Percentiles rank a stretch among this genome's conserved stretches.
These are phyloP conservation scores for Prunella strophiata DNA, from an alignment of 2,797 vertebrate genomes.

Conservation along the genomic window DNA sequence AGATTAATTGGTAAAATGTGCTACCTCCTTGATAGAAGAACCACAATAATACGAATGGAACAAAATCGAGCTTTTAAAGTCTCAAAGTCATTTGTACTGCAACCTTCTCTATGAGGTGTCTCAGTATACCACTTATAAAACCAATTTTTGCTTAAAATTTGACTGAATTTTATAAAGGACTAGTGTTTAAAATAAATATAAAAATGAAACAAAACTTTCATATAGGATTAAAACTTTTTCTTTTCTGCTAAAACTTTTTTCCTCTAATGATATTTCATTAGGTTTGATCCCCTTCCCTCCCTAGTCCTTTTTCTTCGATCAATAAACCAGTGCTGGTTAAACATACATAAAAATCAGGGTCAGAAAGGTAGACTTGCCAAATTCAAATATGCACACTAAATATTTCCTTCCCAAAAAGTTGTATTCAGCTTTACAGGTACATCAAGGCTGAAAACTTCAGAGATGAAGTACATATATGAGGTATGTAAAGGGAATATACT, in stretches of 20 bases:
- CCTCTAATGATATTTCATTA: neutral
- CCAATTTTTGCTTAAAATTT: neutral
- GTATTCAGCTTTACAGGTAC: neutral
- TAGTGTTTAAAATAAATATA: neutral
- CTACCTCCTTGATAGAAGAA: neutral
- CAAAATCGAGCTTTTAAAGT: neutral
- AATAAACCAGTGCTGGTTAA: neutral
- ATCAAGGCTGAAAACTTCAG: neutral
- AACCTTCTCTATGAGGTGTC: neutral
- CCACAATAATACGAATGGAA: neutral
- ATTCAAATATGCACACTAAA: neutral
- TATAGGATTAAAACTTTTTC: neutral
- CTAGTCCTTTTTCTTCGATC: neutral
- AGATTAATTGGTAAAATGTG: neutral
- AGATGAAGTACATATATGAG: neutral
- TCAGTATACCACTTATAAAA: neutral
- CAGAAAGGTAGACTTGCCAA: neutral
- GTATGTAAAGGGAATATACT: rapidly evolving
- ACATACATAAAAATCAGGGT: neutral
- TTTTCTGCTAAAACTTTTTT: neutral
- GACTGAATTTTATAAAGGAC: neutral
- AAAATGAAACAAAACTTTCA: neutral
- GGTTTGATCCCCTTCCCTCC: neutral
- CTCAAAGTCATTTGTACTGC: neutral
- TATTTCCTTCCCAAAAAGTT: neutral